Percentiles rank a stretch among this genome's conserved stretches.
Conservation (phyloP, 2,797 vertebrate species). For the Nannoperca obscura region DNA sequence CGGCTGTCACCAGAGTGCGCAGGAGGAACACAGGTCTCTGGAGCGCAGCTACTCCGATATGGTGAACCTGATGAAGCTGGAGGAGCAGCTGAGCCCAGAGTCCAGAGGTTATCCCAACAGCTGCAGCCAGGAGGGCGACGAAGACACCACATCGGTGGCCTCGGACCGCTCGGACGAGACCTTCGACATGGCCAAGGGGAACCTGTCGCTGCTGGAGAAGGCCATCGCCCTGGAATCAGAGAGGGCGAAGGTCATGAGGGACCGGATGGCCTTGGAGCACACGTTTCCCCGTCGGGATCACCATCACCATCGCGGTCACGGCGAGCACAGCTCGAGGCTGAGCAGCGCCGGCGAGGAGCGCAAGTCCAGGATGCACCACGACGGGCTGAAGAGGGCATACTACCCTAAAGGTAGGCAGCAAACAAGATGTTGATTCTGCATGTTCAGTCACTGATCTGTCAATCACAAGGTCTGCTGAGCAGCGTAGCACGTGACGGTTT, state of each 20-base stretch:
- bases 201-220: constrained; percentile 97
- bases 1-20: constrained; percentile 82
- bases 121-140: constrained; percentile 92
- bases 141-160: constrained; percentile 94
- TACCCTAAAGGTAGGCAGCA: constrained; percentile 95
- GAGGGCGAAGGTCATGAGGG: constrained; percentile 96
- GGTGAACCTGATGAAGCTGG: constrained; percentile 96
- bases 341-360: constrained; percentile 91
- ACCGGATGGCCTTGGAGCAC: constrained; percentile 91
- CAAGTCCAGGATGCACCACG: constrained; percentile 92
- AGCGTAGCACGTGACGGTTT: too few relatives aligned
- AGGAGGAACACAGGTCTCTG: constrained; percentile 87
- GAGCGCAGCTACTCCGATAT: constrained; percentile 97
- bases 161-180: constrained; percentile 98
- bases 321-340: constrained; percentile 92
- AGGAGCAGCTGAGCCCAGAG: constrained; percentile 95
- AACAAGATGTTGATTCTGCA: not conserved
- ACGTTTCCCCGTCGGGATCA: constrained; percentile 87
- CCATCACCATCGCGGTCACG: constrained; percentile 83
- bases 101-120: constrained; percentile 85
- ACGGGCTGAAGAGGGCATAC: constrained; percentile 95
- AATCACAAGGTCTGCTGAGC: not conserved
- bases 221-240: constrained; percentile 97
- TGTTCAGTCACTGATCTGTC: not conserved
- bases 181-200: constrained; percentile 98